Evolutionary conservation across 1,140 invertebrate genomes (phyloP), one percentile per base, ranked within the genome.

Genomic region (Hypothenemus hampei): DNA sequence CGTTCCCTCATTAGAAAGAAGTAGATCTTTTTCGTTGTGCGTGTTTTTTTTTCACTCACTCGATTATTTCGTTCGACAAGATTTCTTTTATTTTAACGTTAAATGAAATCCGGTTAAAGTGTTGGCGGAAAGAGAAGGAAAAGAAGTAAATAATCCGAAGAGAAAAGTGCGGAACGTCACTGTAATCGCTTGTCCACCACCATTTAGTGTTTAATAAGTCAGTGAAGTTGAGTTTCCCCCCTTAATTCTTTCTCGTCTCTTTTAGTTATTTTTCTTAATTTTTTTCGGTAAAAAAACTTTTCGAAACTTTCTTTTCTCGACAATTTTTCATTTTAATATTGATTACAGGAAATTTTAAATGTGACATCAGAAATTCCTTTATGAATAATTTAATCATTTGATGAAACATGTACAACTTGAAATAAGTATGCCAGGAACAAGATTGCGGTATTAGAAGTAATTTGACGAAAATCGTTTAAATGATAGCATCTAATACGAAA

Each of bases 121-220:
- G n/a, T 29, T 29, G n/a, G 26, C n/a, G 26, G n/a, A 29, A 36
- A 15, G 5, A 36, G 15, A 22, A 29, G 24, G 29, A 41, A 20
- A 41, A 21, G 23, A 24, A 51, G 23, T 10, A 36, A 24, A 53
- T 66, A 66, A 66, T 66, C 64, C 55, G 43, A 56, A 37, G 29
- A 49, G 64, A 61, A 62, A 61, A 58, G 57, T 45, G 65, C 29
- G 60, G 65, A 66, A 64, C 54, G 60, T 43, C 54, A 18, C 47
- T 51, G 62, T 66, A 64, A 66, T 66, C 64, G 61, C 60, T 64
- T 66, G 62, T 64, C 65, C 62, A 63, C 61, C 52, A 58, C 37
- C 58, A 57, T 66, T 64, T 58, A 56, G 53, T 39, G 47, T 64
- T 59, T 61, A 66, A 66, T 66, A 66, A 61, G 59, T 66, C 62